phyloP scores from a whole-genome alignment of 2,888 invertebrate species.

The Antheraea yamamai region DNA sequence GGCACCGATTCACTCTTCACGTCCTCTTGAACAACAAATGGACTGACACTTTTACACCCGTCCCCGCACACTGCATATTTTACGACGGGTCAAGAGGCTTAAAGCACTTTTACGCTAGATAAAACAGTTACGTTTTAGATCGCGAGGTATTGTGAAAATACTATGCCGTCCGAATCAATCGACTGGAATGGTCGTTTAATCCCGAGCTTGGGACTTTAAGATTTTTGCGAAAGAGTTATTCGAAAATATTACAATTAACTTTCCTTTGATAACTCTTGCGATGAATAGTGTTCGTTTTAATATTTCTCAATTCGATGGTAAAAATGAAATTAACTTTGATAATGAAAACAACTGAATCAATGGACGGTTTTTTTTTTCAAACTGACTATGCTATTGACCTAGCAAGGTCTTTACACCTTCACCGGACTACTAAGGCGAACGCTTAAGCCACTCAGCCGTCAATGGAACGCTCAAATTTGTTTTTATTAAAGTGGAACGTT shows the following conservation, averaged over 20 bases:
- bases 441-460: too few relatives aligned
- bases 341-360: too few relatives aligned
- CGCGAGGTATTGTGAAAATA: slow-evolving; percentile 31
- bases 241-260: neutral
- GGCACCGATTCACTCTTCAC: slow-evolving; percentile 23
- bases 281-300: neutral
- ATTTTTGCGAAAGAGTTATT: neutral
- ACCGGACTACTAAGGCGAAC: too few relatives aligned
- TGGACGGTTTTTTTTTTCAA: too few relatives aligned
- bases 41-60: slow-evolving; percentile 41
- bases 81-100: slow-evolving; percentile 47
- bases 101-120: slow-evolving; percentile 49
- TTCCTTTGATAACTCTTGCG: neutral
- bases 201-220: slow-evolving; percentile 19
- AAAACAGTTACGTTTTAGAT: slow-evolving; percentile 36
- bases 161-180: slow-evolving; percentile 30
- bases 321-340: too few relatives aligned
- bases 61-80: slow-evolving; percentile 46
- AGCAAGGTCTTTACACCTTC: too few relatives aligned
- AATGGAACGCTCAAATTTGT: too few relatives aligned
- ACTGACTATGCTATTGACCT: too few relatives aligned
- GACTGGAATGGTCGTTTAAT: slow-evolving; percentile 33
- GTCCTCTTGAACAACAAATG: slow-evolving; percentile 39
- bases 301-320: neutral
- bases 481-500: too few relatives aligned